Evolutionary conservation across 2,797 vertebrate species (phyloP).

Genomic region (Chelidonichthys spinosus): DNA sequence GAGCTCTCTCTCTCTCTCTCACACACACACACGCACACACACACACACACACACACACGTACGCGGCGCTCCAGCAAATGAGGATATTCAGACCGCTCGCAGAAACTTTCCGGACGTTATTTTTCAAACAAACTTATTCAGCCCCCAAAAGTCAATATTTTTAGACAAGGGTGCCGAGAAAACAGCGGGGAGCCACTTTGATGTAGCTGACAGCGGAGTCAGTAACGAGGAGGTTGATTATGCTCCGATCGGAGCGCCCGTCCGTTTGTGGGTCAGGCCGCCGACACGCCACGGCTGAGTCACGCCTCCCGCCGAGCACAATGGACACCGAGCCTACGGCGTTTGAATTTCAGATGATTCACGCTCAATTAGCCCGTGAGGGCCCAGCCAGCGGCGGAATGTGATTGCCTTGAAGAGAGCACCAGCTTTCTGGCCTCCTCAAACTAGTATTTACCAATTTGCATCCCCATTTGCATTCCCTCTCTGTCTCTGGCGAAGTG

Average conservation of each 20-base stretch:
- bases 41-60: constrained; percentile 9
- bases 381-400: constrained; percentile 56
- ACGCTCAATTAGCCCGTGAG: constrained; percentile 60
- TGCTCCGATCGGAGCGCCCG: constrained; percentile 59
- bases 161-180: constrained; percentile 40
- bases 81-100: not conserved
- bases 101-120: constrained; percentile 32
- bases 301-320: constrained; percentile 51
- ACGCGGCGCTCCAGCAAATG: not conserved
- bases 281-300: constrained; percentile 61
- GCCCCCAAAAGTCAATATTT: constrained; percentile 45
- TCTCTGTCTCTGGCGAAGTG: constrained; percentile 48
- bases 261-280: constrained; percentile 62
- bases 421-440: constrained; percentile 54
- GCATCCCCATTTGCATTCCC: constrained; percentile 67
- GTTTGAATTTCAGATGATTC: constrained; percentile 61
- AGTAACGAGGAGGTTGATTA: constrained; percentile 72
- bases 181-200: constrained; percentile 61
- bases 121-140: constrained; percentile 58
- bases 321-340: constrained; percentile 41
- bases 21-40: constrained; percentile 6
- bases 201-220: constrained; percentile 64
- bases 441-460: constrained; percentile 73
- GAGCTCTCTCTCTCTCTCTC: constrained; percentile 9
- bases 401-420: constrained; percentile 63